These are phyloP conservation scores for Epirrhoe tristata DNA, from an alignment of 2,888 invertebrate genomes.

Conservation along the genomic window DNA sequence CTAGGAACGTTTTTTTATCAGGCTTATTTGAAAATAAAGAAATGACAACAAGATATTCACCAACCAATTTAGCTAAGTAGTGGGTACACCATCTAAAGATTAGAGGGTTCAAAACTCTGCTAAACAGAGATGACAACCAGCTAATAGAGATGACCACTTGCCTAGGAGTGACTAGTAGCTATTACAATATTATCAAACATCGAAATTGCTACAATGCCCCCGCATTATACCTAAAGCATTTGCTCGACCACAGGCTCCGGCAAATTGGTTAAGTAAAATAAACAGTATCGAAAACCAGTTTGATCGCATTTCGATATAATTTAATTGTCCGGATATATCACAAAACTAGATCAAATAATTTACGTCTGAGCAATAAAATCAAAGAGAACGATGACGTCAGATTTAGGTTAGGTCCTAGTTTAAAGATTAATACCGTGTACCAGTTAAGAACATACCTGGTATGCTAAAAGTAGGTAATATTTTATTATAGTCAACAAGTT, in stretches of 20 bases:
- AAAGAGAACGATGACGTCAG: conserved; percentile 35
- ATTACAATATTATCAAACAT: background rate
- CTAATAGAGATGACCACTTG: background rate
- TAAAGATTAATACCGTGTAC: background rate
- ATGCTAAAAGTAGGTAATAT: background rate
- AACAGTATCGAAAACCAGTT: conserved; percentile 30
- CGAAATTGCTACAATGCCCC: background rate
- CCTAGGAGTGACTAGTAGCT: background rate
- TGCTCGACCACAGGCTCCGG: background rate
- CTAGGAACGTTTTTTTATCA: no score
- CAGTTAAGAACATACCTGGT: background rate
- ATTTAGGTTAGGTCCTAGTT: conserved; percentile 25
- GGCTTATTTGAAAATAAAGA: no score
- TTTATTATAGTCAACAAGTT: no score
- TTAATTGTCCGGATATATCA: conserved; percentile 37
- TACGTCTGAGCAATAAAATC: conserved; percentile 39
- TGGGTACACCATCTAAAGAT: background rate
- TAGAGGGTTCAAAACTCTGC: background rate
- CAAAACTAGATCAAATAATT: conserved; percentile 37
- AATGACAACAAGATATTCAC: no score
- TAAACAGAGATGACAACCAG: background rate
- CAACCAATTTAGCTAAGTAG: no score
- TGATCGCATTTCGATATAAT: conserved; percentile 33
- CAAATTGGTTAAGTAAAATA: conserved; percentile 10
- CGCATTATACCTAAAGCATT: conserved; percentile 1